Evolutionary conservation across 2,888 invertebrate genomes (phyloP), one percentile per base, ranked within the genome.

Genomic region (Entomobrya multifasciata): DNA sequence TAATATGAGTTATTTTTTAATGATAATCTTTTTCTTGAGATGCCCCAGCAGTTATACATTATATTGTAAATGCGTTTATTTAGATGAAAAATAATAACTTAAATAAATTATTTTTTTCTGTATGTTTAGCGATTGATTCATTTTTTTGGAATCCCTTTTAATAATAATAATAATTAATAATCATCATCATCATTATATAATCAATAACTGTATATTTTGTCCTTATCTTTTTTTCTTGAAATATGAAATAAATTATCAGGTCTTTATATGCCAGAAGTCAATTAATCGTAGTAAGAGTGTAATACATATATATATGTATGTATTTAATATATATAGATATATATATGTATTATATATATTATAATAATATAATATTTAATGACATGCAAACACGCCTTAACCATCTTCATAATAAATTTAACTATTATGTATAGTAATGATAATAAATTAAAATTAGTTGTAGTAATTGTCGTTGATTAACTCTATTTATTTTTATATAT

Each of bases 201-300:
- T 65, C 22, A 49, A 49, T 83, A 67, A 84, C 79, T 85, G 77
- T 6, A 36, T 36, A 6, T 6, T 36, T 36, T n/a, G n/a, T n/a
- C n/a, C n/a, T n/a, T n/a, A n/a, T n/a, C n/a, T n/a, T 36, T 36
- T 81, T 81, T 76, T 82, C 72, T 81, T 76, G 74, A 82, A 82
- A 87, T 82, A 87, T 87, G 87, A 87, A 87, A 87, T 74, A 82
- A 82, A 74, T n/a, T 87, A 87, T 87, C 87, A 87, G 87, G 87
- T 87, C 87, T 87, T 87, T 87, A 87, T 87, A 87, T 87, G 87
- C 87, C 87, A 87, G 81, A 87, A 87, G 87, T 87, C 87, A 87
- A 80, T 65, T 86, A 79, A 80, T 81, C 57, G 60, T 80, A 67
- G 74, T 72, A 81, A 20, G 55, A 57, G 60, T 81, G 49, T 60